Evolutionary conservation across 2,888 invertebrate species (phyloP).

Genomic region (Clistopyga incitator): DNA sequence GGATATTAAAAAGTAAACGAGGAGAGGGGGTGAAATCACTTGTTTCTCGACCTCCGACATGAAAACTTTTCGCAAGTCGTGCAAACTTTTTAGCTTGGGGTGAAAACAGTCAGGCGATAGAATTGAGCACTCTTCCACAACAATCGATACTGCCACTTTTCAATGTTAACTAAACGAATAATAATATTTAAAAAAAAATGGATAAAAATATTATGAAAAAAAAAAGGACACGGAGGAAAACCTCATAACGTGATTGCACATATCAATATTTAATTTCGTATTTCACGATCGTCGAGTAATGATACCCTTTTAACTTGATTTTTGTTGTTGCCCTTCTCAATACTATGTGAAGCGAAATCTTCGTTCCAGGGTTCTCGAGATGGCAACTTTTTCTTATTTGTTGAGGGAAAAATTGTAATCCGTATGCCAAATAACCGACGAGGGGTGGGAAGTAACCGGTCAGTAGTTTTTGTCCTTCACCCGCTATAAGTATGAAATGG

Average conservation of each 20-base stretch:
- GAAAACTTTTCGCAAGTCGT: constrained; percentile 29
- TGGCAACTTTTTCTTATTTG: constrained; percentile 21
- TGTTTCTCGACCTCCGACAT: constrained; percentile 6
- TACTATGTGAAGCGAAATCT: neutral
- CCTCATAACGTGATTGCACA: constrained; percentile 49
- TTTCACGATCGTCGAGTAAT: constrained; percentile 29
- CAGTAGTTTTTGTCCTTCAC: constrained; percentile 8
- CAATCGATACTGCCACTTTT: constrained; percentile 65
- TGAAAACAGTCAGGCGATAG: constrained; percentile 54
- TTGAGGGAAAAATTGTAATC: constrained; percentile 24
- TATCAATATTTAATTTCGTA: constrained; percentile 53
- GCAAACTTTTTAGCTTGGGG: constrained; percentile 15
- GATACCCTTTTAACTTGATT: constrained; percentile 1
- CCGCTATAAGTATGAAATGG: neutral
- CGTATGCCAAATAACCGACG: constrained; percentile 47
- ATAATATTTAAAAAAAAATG: constrained; percentile 7
- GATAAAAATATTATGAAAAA: constrained; percentile 6
- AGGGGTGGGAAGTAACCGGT: constrained; percentile 21
- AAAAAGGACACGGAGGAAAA: constrained; percentile 20
- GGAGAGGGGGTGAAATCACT: constrained; percentile 6
- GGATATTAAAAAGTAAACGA: constrained; percentile 46
- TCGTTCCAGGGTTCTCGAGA: neutral
- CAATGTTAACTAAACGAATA: constrained; percentile 38
- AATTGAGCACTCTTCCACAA: constrained; percentile 43
- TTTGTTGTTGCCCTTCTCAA: constrained; percentile 40